These are phyloP conservation scores for Forbesichthys papilliferus DNA, from an alignment of 2,113 vertebrate species.

Conservation along the genomic window DNA sequence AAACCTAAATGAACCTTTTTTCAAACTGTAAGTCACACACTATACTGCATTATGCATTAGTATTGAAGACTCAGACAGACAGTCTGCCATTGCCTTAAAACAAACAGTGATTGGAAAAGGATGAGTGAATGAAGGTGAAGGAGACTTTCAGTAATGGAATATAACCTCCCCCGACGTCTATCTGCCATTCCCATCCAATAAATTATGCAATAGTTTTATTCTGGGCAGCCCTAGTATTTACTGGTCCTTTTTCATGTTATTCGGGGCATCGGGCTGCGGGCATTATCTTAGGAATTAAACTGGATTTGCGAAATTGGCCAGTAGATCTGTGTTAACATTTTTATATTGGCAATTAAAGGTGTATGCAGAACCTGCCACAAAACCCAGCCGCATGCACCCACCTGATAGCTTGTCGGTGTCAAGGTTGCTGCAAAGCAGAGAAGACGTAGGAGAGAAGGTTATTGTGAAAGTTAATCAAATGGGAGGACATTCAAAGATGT, in stretches of 20 bases:
- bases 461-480: conserved; percentile 42
- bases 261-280: conserved; percentile 48
- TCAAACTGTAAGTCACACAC: too few species aligned
- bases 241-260: conserved; percentile 43
- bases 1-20: too few species aligned
- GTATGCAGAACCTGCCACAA: conserved; percentile 4
- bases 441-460: conserved; percentile 32
- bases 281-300: conserved; percentile 21
- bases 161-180: conserved; percentile 39
- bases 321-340: conserved; percentile 1
- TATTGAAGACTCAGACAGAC: too few species aligned
- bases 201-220: conserved; percentile 67
- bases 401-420: conserved; percentile 94
- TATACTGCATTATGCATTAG: too few species aligned
- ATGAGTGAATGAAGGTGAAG: conserved; percentile 15
- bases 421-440: conserved; percentile 82
- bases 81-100: not conserved
- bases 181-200: conserved; percentile 51
- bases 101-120: not conserved
- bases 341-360: not conserved
- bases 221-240: conserved; percentile 55
- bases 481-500: conserved; percentile 7
- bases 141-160: conserved; percentile 27
- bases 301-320: conserved; percentile 31
- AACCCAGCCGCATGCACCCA: conserved; percentile 68